These are phyloP conservation scores for Characodon lateralis DNA, from an alignment of 2,797 vertebrate species.

Conservation along the genomic window DNA sequence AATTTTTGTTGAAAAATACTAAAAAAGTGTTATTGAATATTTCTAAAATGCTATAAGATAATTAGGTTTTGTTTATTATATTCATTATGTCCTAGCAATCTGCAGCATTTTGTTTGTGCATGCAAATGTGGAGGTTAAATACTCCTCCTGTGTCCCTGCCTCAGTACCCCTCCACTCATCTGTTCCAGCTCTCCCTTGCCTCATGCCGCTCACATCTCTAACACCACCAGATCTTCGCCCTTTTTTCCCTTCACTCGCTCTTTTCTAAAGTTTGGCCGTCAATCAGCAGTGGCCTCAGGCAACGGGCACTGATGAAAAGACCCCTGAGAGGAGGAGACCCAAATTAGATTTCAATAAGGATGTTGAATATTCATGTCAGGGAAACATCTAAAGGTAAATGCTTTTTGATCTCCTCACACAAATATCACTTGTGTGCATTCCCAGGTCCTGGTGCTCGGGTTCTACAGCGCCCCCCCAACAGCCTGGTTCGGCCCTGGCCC, in stretches of 20 bases:
- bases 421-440: constrained; percentile 87
- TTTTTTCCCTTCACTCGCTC: constrained; percentile 71
- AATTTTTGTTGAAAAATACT: neutral
- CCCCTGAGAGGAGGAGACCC: constrained; percentile 95
- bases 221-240: constrained; percentile 71
- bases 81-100: constrained; percentile 37
- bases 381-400: constrained; percentile 95
- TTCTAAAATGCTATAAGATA: constrained; percentile 6
- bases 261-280: constrained; percentile 91
- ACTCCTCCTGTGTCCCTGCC: constrained; percentile 31
- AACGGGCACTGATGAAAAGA: constrained; percentile 97
- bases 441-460: constrained; percentile 81
- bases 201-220: constrained; percentile 75
- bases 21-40: neutral
- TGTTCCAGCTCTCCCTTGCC: constrained; percentile 72
- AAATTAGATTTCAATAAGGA: constrained; percentile 99
- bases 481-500: constrained; percentile 71
- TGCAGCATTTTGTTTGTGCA: constrained; percentile 72
- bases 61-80: constrained; percentile 17
- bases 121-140: constrained; percentile 70
- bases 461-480: constrained; percentile 64
- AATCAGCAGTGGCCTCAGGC: constrained; percentile 93
- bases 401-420: constrained; percentile 87
- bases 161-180: constrained; percentile 66
- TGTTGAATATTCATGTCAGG: constrained; percentile 95